phyloP scores from a whole-genome alignment of 2,113 vertebrate species.

The Dasyprocta punctata region DNA sequence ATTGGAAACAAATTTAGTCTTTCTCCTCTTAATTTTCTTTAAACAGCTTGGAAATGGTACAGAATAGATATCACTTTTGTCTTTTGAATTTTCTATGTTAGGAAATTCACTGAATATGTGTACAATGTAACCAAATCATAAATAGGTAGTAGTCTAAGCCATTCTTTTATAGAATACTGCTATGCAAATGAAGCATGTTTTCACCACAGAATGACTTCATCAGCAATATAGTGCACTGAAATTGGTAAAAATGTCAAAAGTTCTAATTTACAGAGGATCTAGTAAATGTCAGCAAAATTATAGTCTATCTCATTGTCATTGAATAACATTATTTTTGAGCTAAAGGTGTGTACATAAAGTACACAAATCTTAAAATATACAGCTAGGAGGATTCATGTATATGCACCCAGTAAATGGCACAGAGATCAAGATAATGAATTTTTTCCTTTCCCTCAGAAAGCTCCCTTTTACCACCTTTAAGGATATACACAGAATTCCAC shows the following conservation, averaged over 20 bases:
- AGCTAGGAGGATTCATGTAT: not conserved
- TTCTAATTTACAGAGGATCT: not conserved
- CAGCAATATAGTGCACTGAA: not conserved
- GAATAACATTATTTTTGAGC: not conserved
- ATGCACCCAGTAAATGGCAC: too few relatives aligned
- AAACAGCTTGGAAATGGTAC: not conserved
- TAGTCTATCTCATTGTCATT: not conserved
- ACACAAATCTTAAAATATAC: not conserved
- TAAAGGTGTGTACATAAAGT: not conserved
- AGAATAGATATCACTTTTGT: not conserved
- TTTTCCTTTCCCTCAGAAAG: not conserved
- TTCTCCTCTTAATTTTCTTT: slow-evolving; percentile 39
- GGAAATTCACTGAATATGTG: not conserved
- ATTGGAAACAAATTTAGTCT: slow-evolving; percentile 18
- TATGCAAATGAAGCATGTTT: not conserved
- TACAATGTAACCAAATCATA: not conserved
- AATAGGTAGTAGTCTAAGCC: not conserved
- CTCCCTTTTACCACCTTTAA: not conserved
- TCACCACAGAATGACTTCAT: not conserved
- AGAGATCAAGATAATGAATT: not conserved
- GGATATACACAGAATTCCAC: not conserved
- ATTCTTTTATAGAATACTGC: not conserved
- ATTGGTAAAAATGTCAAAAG: not conserved
- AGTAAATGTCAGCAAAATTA: not conserved
- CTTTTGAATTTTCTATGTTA: not conserved